A percentile compares a stretch with the other conserved stretches of the same genome.
Evolutionary conservation across 2,797 vertebrate genomes (phyloP).

Genomic region (Chromobotia macracanthus): DNA sequence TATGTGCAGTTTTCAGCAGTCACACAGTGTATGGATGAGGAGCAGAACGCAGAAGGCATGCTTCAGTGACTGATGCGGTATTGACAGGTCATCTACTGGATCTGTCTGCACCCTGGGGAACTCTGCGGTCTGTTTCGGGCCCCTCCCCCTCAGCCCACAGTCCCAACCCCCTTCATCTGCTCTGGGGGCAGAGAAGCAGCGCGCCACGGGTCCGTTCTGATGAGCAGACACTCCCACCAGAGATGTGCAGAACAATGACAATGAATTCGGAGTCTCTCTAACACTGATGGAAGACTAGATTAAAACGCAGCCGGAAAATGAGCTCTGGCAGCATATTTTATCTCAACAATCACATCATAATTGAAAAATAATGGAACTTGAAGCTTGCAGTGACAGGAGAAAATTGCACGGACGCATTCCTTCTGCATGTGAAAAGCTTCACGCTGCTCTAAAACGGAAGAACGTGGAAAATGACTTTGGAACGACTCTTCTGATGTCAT

Average conservation of each 20-base stretch:
- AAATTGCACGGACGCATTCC: conserved; percentile 19
- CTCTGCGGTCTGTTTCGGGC: conserved; percentile 55
- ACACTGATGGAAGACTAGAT: conserved; percentile 14
- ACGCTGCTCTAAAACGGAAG: not conserved
- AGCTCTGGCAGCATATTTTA: conserved; percentile 3
- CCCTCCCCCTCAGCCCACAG: conserved; percentile 58
- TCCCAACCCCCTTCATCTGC: conserved; percentile 62
- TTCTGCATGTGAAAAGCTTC: not conserved
- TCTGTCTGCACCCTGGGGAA: conserved; percentile 68
- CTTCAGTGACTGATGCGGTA: conserved; percentile 65
- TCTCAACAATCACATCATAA: conserved; percentile 21
- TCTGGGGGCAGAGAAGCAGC: conserved; percentile 61
- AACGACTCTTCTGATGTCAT: conserved; percentile 1
- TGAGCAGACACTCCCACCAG: conserved; percentile 72
- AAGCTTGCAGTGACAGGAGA: not conserved
- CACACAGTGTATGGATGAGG: conserved; percentile 36
- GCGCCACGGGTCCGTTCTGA: conserved; percentile 68
- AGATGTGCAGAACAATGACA: conserved; percentile 77
- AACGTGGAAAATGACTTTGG: conserved; percentile 20
- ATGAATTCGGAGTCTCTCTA: conserved; percentile 54
- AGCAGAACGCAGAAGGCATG: conserved; percentile 29
- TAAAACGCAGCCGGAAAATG: conserved; percentile 45
- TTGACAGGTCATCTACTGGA: conserved; percentile 69
- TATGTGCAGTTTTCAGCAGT: conserved; percentile 33
- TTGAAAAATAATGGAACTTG: conserved; percentile 33